Evolutionary conservation across 2,797 vertebrate genomes (phyloP).

Genomic region (Macropodus opercularis): DNA sequence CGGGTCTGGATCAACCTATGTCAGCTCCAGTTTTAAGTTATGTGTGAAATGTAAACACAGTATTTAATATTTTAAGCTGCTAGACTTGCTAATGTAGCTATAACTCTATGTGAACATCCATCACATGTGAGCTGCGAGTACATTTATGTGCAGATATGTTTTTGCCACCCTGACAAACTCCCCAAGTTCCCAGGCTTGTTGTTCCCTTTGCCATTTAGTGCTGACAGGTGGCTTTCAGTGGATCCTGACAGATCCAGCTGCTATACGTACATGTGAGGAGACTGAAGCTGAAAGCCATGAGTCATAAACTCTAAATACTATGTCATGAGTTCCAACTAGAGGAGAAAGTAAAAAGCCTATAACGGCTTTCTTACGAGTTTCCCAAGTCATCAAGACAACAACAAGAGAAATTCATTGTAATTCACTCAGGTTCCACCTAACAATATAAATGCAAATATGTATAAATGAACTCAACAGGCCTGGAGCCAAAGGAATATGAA

Average conservation of each 20-base stretch:
- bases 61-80: no score
- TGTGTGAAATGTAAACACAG: no score
- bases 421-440: constrained; percentile 50
- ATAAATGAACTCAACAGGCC: constrained; percentile 50
- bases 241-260: neutral
- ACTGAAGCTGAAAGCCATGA: neutral
- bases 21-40: constrained; percentile 16
- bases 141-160: neutral
- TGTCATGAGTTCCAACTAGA: no score
- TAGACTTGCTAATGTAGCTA: no score
- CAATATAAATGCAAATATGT: constrained; percentile 76
- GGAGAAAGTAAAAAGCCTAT: constrained; percentile 28
- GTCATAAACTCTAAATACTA: neutral
- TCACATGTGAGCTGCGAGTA: neutral
- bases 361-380: constrained; percentile 41
- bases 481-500: constrained; percentile 54
- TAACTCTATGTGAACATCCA: no score
- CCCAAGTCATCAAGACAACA: constrained; percentile 17
- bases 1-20: constrained; percentile 28
- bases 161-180: neutral
- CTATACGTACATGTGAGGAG: neutral
- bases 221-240: neutral
- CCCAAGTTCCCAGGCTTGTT: neutral
- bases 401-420: constrained; percentile 57
- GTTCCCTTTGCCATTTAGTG: neutral